Evolutionary conservation across 2,888 invertebrate species (phyloP).

Genomic region (Adela reaumurella): DNA sequence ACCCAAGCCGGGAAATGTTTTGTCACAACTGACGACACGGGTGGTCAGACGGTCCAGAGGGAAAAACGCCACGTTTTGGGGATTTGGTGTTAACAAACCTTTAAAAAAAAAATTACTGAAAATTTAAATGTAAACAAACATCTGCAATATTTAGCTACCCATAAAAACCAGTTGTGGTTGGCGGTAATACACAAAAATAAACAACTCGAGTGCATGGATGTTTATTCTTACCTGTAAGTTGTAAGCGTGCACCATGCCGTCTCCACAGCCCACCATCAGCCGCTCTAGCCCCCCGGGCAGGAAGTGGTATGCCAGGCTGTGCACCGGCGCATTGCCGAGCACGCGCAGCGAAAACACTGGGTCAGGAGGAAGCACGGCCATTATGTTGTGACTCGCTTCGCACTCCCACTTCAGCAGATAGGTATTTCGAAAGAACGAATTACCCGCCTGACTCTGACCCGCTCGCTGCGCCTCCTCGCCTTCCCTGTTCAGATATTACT

Average conservation of each 20-base stretch:
- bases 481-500: background rate
- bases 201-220: too few species aligned
- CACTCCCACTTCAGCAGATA: slow-evolving; percentile 2
- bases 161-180: too few species aligned
- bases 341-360: slow-evolving; percentile 71
- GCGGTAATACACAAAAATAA: too few species aligned
- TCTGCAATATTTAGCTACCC: too few species aligned
- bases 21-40: too few species aligned
- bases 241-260: slow-evolving; percentile 74
- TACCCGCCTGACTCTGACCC: background rate
- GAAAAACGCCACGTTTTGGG: too few species aligned
- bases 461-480: background rate
- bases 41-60: too few species aligned
- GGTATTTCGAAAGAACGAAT: background rate
- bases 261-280: slow-evolving; percentile 70
- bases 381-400: slow-evolving; percentile 18
- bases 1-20: too few species aligned
- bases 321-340: slow-evolving; percentile 66
- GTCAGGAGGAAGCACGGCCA: slow-evolving; percentile 75
- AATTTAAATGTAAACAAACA: too few species aligned
- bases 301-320: slow-evolving; percentile 68
- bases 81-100: too few species aligned
- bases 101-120: too few species aligned
- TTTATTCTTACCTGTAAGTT: slow-evolving; percentile 64
- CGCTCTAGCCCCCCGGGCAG: slow-evolving; percentile 56